These are phyloP conservation scores for Thunnus albacares DNA, from an alignment of 2,797 vertebrate species.

Conservation along the genomic window DNA sequence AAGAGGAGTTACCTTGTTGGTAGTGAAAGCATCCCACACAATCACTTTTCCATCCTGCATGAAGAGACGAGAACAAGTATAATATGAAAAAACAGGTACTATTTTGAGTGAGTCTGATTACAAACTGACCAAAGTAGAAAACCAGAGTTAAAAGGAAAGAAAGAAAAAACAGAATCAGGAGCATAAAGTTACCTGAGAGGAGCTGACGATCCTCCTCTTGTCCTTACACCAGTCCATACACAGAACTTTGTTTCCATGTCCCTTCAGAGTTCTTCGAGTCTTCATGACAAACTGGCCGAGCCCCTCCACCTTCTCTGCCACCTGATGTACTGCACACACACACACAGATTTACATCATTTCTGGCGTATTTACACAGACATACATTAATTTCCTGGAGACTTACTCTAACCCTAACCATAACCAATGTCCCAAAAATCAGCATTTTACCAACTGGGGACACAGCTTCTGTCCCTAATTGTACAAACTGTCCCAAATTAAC, in stretches of 20 bases:
- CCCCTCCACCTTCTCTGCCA: constrained; percentile 96
- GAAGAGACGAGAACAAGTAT: constrained; percentile 42
- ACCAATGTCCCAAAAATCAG: too few relatives aligned
- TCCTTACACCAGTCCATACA: constrained; percentile 99
- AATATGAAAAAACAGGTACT: not conserved
- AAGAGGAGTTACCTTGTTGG: constrained; percentile 92
- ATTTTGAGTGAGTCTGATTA: not conserved
- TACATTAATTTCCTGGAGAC: too few relatives aligned
- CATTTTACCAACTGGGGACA: too few relatives aligned
- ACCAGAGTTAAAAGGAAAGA: too few relatives aligned
- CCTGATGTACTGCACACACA: constrained; percentile 87
- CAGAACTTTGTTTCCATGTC: constrained; percentile 98
- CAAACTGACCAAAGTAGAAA: not conserved
- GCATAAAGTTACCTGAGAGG: constrained; percentile 92
- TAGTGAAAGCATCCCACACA: constrained; percentile 99
- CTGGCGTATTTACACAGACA: too few relatives aligned
- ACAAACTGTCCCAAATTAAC: too few relatives aligned
- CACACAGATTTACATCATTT: constrained; percentile 18
- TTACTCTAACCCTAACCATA: too few relatives aligned
- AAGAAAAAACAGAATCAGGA: not conserved
- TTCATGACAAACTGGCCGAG: constrained; percentile 99
- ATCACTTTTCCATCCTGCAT: constrained; percentile 98
- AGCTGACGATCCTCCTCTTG: constrained; percentile 98
- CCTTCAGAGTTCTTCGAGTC: constrained; percentile 96
- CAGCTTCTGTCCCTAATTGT: too few relatives aligned